These are phyloP conservation scores for Anthopleura sola DNA, from an alignment of 64 coral and sea anemone species.

Conservation along the genomic window DNA sequence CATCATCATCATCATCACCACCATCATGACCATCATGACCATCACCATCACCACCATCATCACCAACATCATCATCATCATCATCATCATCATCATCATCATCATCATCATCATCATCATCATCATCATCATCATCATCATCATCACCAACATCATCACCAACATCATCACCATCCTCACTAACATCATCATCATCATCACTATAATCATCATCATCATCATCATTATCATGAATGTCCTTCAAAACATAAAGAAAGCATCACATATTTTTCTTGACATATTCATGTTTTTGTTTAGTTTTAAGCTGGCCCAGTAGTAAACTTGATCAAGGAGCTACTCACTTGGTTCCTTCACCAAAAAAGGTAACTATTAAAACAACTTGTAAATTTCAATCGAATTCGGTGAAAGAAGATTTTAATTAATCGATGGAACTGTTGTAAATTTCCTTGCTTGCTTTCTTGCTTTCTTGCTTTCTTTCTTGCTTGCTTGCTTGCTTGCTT, in stretches of 20 bases:
- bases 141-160: no score
- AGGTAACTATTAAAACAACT: conserved; percentile 11
- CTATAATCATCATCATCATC: no score
- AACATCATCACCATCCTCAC: no score
- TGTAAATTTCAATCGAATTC: no score
- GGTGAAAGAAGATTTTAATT: no score
- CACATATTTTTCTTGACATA: neutral
- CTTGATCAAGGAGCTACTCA: neutral
- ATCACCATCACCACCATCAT: neutral
- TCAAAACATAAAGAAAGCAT: no score
- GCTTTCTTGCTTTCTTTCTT: no score
- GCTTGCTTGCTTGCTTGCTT: no score
- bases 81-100: neutral
- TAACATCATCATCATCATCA: neutral
- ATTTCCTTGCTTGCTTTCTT: no score
- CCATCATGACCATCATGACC: neutral
- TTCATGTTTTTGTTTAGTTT: neutral
- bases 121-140: neutral
- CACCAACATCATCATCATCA: no score
- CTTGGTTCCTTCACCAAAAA: neutral
- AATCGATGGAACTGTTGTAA: no score
- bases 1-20: neutral
- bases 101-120: neutral
- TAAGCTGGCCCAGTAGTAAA: neutral
- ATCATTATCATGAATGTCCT: no score